Conservation (phyloP, 1,140 invertebrate species). For the Brachystomella parvula region DNA sequence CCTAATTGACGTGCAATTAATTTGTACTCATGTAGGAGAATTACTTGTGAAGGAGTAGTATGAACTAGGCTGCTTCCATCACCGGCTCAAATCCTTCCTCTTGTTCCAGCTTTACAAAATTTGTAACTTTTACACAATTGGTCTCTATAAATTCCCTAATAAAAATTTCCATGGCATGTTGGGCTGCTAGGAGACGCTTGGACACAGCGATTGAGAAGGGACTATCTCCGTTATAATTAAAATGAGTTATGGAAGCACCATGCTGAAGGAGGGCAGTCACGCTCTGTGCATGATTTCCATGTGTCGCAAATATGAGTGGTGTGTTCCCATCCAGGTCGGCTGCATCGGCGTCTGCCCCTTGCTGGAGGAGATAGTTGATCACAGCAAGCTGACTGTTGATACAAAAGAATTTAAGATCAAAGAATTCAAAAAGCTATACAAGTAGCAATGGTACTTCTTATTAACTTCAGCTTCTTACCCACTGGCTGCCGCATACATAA, state of each 20-base stretch:
- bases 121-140: background rate
- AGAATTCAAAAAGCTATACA: background rate
- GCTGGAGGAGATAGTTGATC: conserved; percentile 15
- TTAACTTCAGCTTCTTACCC: conserved; percentile 3
- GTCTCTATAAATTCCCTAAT: conserved; percentile 25
- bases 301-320: conserved; percentile 25
- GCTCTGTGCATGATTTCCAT: conserved; percentile 27
- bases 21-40: background rate
- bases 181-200: conserved; percentile 25
- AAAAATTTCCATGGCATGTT: conserved; percentile 34
- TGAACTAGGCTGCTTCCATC: background rate
- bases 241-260: conserved; percentile 21
- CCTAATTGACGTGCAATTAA: too few relatives aligned
- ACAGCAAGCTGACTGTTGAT: conserved; percentile 22
- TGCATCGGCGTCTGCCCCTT: conserved; percentile 18
- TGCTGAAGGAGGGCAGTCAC: conserved; percentile 18
- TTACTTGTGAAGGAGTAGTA: background rate
- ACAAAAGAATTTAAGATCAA: too few relatives aligned
- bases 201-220: conserved; percentile 24
- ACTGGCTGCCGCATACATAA: conserved; percentile 29
- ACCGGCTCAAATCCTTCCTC: background rate
- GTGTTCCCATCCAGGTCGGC: conserved; percentile 31
- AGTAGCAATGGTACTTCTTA: too few relatives aligned
- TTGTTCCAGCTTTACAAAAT: background rate
- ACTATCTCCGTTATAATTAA: conserved; percentile 25